Evolutionary conservation across 2,888 invertebrate genomes (phyloP), one percentile per base, ranked within the genome.

Genomic region (Lithophane semibrunnea): DNA sequence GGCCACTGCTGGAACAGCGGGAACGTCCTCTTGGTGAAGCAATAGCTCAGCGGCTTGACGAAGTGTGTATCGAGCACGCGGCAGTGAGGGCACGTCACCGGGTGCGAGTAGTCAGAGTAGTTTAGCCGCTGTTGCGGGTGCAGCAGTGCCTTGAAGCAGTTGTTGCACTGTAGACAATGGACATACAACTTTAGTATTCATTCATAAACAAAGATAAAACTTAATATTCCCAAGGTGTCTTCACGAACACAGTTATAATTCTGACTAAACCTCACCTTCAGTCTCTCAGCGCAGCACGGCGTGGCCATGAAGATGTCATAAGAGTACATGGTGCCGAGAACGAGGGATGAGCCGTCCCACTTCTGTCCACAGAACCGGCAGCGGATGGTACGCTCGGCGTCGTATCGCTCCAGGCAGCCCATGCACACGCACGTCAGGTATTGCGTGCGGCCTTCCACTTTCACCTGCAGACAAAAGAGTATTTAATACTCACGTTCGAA

Each of bases 271-370:
- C 95, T 94, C 92, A 99, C 99, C 98, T 98, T 98, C 90, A 99
- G 97, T 90, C 99, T 97, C 92, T 99, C 99, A 92, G 98, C 97
- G 97, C 99, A 99, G 95, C 99, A 99, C 29, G 99, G 99, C 96
- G 98, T 98, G 82, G 99, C 99, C 93, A 99, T 99, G 94, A 99
- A 99, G 90, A 99, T 99, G 96, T 99, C 99, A 93, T 99, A 99
- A 80, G 99, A 98, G 97, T 99, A 99, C 99, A 99, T 99, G 85
- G 99, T 99, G 86, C 99, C 99, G 78, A 99, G 97, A 77, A 99
- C 98, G 83, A 99, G 97, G 72, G 99, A 98, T 44, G 99, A 98
- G 47, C 99, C 99, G 92, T 99, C 98, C 99, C 99, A 99, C 89
- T 98, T 98, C 90, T 98, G 98, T 69, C 97, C 97, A 94, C 99